Conservation (phyloP, 2,888 invertebrate species). For the Dasypogon diadema region DNA sequence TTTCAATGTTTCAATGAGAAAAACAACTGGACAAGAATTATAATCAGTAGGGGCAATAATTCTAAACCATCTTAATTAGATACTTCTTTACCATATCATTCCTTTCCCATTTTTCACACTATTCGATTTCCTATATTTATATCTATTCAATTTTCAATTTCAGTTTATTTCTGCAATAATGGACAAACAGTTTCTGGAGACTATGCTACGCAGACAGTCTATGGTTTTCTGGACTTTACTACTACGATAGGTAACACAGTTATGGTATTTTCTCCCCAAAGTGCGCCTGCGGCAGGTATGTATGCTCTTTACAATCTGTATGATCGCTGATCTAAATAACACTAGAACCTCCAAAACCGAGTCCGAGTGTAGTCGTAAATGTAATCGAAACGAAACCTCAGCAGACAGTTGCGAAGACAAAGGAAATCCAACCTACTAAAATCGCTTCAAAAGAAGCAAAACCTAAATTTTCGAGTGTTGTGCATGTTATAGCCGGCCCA, state of each 20-base stretch:
- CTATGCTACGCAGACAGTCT: conserved; percentile 84
- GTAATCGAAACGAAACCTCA: conserved; percentile 60
- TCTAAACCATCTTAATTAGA: too few species aligned
- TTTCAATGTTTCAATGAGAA: too few species aligned
- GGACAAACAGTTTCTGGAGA: conserved; percentile 1
- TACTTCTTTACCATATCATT: too few species aligned
- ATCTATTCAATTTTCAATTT: not conserved
- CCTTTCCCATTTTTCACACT: too few species aligned
- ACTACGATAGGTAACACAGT: conserved; percentile 94
- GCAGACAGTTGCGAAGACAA: conserved; percentile 48
- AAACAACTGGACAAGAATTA: too few species aligned
- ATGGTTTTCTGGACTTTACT: conserved; percentile 93
- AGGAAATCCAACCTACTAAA: conserved; percentile 58
- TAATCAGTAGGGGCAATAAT: too few species aligned
- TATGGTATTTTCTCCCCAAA: conserved; percentile 94
- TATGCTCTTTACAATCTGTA: not conserved
- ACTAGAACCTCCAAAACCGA: conserved; percentile 53
- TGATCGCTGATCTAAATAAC: not conserved
- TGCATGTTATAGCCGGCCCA: conserved; percentile 57
- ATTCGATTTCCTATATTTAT: too few species aligned
- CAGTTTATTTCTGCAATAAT: not conserved
- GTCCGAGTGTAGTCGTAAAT: conserved; percentile 54
- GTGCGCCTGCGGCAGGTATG: conserved; percentile 65
- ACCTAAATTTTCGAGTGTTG: conserved; percentile 57
- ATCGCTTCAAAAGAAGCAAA: conserved; percentile 51